Evolutionary conservation across 2,113 vertebrate genomes (phyloP).

Genomic region (Sylvia atricapilla): DNA sequence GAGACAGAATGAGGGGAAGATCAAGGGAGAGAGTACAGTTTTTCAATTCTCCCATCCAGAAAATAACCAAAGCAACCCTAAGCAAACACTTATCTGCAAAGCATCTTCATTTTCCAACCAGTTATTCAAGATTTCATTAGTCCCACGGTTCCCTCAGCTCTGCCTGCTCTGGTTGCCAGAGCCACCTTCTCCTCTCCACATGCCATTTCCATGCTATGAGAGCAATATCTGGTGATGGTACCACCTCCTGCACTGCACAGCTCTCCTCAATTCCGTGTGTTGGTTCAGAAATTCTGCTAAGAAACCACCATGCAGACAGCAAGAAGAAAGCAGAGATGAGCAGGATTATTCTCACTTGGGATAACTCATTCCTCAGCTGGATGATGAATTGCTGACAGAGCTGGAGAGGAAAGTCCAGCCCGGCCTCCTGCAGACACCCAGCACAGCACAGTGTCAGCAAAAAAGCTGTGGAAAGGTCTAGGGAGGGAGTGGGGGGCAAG

Average conservation of each 20-base stretch:
- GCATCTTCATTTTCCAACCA: neutral
- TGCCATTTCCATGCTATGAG: neutral
- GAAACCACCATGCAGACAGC: neutral
- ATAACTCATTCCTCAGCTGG: neutral
- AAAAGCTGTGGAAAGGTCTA: neutral
- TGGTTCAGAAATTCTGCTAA: neutral
- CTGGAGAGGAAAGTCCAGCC: neutral
- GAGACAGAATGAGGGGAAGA: neutral
- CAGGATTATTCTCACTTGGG: neutral
- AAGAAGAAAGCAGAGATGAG: neutral
- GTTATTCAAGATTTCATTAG: neutral
- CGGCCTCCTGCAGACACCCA: neutral
- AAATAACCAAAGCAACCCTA: neutral
- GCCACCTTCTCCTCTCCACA: fast-evolving
- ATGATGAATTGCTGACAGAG: neutral
- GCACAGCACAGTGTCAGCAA: neutral
- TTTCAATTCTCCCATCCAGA: neutral
- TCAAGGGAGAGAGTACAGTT: neutral
- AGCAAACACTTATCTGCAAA: neutral
- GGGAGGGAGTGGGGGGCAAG: neutral
- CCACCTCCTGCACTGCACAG: neutral
- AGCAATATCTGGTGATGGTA: fast-evolving
- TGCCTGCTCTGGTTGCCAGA: neutral
- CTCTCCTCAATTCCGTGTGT: neutral
- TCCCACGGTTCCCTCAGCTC: neutral